phyloP scores from a whole-genome alignment of 2,888 invertebrate genomes.

The Zaprionus lineosus region DNA sequence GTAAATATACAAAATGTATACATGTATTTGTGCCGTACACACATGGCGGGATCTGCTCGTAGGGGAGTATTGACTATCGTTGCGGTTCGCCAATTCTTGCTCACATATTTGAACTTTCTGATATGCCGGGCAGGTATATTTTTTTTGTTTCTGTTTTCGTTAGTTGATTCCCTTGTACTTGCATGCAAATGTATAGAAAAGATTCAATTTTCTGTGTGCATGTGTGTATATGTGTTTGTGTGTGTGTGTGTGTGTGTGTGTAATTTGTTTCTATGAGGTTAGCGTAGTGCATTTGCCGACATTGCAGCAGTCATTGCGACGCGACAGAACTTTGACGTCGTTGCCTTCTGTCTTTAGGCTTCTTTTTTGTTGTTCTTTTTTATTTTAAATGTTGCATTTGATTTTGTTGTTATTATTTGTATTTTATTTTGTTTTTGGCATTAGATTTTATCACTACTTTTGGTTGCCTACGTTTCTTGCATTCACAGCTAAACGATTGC shows the following conservation, averaged over 20 bases:
- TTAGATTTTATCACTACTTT: conserved; percentile 49
- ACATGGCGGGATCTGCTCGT: conserved; percentile 19
- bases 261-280: conserved; percentile 17
- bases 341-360: conserved; percentile 33
- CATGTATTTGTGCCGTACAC: conserved; percentile 7
- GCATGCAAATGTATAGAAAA: too few species aligned
- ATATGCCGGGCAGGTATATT: conserved; percentile 1
- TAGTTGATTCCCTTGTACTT: too few species aligned
- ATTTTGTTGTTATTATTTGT: too few species aligned
- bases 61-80: conserved; percentile 51
- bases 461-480: conserved; percentile 17
- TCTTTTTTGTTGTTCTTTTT: conserved; percentile 45
- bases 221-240: conserved; percentile 7
- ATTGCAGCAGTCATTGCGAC: conserved; percentile 30
- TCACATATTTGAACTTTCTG: conserved; percentile 34
- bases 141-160: conserved; percentile 3
- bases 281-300: conserved; percentile 30
- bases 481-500: conserved; percentile 10
- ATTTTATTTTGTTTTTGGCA: conserved; percentile 39
- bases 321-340: conserved; percentile 14
- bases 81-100: conserved; percentile 53
- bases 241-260: conserved; percentile 15
- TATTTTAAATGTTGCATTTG: conserved; percentile 15
- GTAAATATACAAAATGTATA: not conserved
- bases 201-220: conserved; percentile 13